Evolutionary conservation across 2,113 vertebrate species (phyloP), one percentile per base, ranked within the genome.

Genomic region (Lepidothrix coronata): DNA sequence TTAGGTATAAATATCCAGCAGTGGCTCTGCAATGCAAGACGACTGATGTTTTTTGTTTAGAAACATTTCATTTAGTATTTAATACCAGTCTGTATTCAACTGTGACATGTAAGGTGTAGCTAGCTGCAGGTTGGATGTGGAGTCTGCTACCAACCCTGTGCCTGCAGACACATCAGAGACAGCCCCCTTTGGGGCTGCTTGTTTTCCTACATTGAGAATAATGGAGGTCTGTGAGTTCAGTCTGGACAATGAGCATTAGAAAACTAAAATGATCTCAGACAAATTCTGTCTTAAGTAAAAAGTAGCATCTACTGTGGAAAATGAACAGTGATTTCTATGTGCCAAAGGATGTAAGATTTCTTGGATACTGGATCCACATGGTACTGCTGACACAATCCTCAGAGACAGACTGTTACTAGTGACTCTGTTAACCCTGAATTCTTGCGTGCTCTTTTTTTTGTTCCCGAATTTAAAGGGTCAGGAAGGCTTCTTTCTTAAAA

Each of bases 101-200:
- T 31, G 23, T 41, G 30, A 28, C 4, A 5, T 21, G 18, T 44
- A 35, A 58, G 43, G 52, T 46, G 30, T 54, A 51, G n/a, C 10
- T 41, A 23, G 74, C 46, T 73, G 41, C 25, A 65, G 13, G 43
- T 4, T 86, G 55, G 63, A 17, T 0, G 0, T 39, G 46, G 46
- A 58, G 27, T 39, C 57, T 72, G 6, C 48, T 72, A 11, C n/a
- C 31, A 14, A 6, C 3, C 5, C 39, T 7, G 1, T 59, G 31
- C n/a, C 0, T 0, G 7, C 33, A 52, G 81, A 11, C 0, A 0
- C 1, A 58, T 9, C 33, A n/a, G 33, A 0, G 0, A 27, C 43
- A 55, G 43, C 3, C 3, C 31, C 9, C 54, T 44, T 63, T 62
- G 41, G 67, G 62, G 31, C 15, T 49, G 18, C 35, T 61, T 13